Evolutionary conservation across 2,113 vertebrate genomes (phyloP), one percentile per base, ranked within the genome.

Genomic region (Progne subis): DNA sequence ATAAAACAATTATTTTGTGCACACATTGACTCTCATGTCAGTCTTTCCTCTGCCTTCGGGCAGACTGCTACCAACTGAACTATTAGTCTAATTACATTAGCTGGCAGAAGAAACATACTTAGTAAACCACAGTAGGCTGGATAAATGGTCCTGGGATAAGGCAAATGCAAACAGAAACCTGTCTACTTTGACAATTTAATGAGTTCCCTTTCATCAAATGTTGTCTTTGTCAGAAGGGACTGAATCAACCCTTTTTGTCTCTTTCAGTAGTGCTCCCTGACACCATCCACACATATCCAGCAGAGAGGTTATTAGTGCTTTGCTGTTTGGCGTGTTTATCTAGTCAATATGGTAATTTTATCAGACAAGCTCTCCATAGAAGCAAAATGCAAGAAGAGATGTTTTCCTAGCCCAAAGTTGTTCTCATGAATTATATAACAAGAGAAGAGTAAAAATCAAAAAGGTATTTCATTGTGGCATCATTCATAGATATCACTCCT

Each of bases 21-120:
- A n/a, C 2, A 3, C 0, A 0, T 43, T 55, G 29, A 34, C 49
- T 88, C 29, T 34, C 12, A 15, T 7, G 24, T 37, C 72, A 74
- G 9, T 49, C 56, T 78, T 80, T 63, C 26, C 21, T 83, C 32
- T 67, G n/a, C 72, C 28, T 52, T 61, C 64, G 31, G 72, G 77
- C 39, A 92, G 39, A n/a, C 32, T 78, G 39, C 52, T 55, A 78
- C 50, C n/a, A 70, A 37, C 37, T 61, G 53, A 92, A 57, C 56
- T 67, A 59, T 67, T 63, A 92, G 39, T n/a, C 59, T 94, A 86
- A 88, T 65, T 63, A 47, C 2, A 34, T 60, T 60, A 80, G 41
- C 34, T 72, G 53, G 49, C 70, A 92, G 79, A 56, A 80, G 32
- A 44, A 87, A 55, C n/a, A 15, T 20, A 12, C 55, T 71, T 68